Evolutionary conservation across 2,113 vertebrate genomes (phyloP).

Genomic region (Phodopus roborovskii): DNA sequence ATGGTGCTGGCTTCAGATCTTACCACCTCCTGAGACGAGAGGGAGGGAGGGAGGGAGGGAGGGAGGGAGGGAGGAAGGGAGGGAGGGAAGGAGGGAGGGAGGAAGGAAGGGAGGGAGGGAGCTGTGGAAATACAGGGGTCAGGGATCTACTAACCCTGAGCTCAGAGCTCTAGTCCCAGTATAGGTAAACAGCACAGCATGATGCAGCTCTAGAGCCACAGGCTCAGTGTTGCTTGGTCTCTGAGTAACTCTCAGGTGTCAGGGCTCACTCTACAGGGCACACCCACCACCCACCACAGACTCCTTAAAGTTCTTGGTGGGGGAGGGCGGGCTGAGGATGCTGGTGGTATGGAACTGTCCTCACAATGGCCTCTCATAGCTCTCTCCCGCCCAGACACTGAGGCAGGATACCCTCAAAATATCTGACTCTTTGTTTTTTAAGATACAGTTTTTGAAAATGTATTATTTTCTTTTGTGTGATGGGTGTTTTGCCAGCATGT

Average conservation of each 20-base stretch:
- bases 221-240: background rate
- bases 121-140: background rate
- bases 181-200: fast-evolving
- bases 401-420: background rate
- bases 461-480: background rate
- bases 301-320: background rate
- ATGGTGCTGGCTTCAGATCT: background rate
- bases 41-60: too few species aligned
- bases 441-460: background rate
- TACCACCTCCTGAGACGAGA: background rate
- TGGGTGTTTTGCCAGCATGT: background rate
- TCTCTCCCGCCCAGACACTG: background rate
- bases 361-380: background rate
- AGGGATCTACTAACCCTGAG: background rate
- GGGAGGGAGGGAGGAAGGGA: too few species aligned
- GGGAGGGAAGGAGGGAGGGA: fast-evolving
- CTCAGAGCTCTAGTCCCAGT: background rate
- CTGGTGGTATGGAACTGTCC: background rate
- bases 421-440: background rate
- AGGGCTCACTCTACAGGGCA: background rate
- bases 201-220: background rate
- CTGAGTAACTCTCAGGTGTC: background rate
- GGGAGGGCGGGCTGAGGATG: too few species aligned
- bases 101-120: too few species aligned
- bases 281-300: background rate